Evolutionary conservation across 2,888 invertebrate genomes (phyloP), one percentile per base, ranked within the genome.

Genomic region (Lycophotia porphyrea): DNA sequence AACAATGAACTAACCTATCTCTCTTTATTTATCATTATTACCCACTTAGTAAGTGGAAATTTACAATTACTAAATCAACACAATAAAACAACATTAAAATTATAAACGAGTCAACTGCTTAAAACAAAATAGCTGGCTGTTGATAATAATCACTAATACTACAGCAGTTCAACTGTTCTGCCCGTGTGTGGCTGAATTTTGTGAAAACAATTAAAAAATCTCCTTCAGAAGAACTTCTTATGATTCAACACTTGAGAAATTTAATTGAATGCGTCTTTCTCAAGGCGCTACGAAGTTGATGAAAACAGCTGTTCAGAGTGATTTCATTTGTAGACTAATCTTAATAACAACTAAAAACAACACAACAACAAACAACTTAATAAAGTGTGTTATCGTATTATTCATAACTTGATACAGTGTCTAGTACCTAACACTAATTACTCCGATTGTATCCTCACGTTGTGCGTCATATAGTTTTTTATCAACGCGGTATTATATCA

Each of bases 401-500:
- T n/a, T n/a, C n/a, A n/a, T n/a, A n/a, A n/a, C n/a, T n/a, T n/a
- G n/a, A n/a, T n/a, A 27, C n/a, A 42, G 3, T 24, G 13, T 36
- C 58, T 11, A 55, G 7, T 81, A 55, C 61, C 27, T 55, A 67
- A 27, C 58, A 64, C 2, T 60, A 52, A 68, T 76, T 75, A 81
- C 42, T 49, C 1, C 31, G 65, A 65, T 82, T 13, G 36, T 65
- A 68, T 31, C 68, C 36, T 2, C 24, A 8, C 11, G 15, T 24
- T 39, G 69, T 84, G 78, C 87, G 81, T 84, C 83, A 81, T 65
- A 58, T 0, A 69, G 61, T 34, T 70, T 63, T 55, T 80, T 81
- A 87, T 74, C 77, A 31, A 44, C 39, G n/a, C 70, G 76, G 70
- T 83, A 76, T 84, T 76, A 74, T 76, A 76, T 78, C 42, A 78